Conservation (phyloP, 23 tunicate species). For the Diplosoma virens region DNA sequence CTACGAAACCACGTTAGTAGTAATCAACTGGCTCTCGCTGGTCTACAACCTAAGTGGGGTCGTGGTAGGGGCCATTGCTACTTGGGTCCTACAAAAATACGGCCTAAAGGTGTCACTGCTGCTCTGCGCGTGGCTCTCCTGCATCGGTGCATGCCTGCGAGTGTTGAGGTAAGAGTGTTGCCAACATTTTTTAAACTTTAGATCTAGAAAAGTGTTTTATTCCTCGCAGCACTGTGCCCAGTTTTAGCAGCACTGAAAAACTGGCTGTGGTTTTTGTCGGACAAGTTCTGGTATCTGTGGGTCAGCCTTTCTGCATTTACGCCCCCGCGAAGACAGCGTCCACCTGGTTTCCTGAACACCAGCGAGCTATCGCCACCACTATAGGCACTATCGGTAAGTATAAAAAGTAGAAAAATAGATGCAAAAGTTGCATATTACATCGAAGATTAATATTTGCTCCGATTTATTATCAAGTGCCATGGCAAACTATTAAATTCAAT, state of each 20-base stretch:
- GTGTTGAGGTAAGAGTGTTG: constrained; percentile 42
- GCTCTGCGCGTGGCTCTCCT: constrained; percentile 42
- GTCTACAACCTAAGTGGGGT: constrained; percentile 60
- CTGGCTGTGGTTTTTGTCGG: constrained; percentile 64
- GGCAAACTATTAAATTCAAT: too few relatives aligned
- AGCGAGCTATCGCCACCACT: constrained; percentile 68
- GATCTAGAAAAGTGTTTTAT: too few relatives aligned
- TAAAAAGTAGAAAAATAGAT: neutral
- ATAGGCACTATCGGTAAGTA: constrained; percentile 59
- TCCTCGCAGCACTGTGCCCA: constrained; percentile 51
- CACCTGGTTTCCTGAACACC: constrained; percentile 72
- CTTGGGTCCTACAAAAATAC: constrained; percentile 51
- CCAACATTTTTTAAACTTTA: too few relatives aligned
- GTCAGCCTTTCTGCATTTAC: constrained; percentile 81
- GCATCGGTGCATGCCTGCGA: constrained; percentile 39
- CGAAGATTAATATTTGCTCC: too few relatives aligned
- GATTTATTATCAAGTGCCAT: too few relatives aligned
- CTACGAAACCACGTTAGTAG: constrained; percentile 54
- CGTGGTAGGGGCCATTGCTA: constrained; percentile 53
- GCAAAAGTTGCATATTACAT: too few relatives aligned
- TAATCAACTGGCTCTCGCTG: constrained; percentile 72
- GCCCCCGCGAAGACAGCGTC: constrained; percentile 75
- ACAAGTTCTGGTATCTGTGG: constrained; percentile 51
- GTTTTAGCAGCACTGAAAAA: constrained; percentile 7
- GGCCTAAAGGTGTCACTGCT: constrained; percentile 41